phyloP scores from a whole-genome alignment of 2,888 invertebrate genomes.

The Iphiclides podalirius region DNA sequence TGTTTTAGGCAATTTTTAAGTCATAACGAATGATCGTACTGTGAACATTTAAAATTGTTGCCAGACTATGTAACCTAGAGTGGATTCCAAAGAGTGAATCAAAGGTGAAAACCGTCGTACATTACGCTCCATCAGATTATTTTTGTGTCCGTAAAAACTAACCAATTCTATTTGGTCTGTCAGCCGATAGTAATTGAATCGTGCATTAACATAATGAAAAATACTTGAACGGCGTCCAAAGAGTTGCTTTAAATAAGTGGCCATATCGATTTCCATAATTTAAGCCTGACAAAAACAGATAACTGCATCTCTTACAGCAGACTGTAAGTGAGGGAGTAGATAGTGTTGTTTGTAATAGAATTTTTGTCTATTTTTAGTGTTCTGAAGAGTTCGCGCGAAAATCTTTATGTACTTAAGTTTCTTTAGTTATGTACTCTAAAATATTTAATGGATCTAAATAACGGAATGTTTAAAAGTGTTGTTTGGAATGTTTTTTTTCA shows the following conservation, averaged over 20 bases:
- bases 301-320: slow-evolving; percentile 20
- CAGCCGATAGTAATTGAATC: slow-evolving; percentile 38
- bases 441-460: too few species aligned
- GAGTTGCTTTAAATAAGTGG: slow-evolving; percentile 44
- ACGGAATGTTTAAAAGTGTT: too few species aligned
- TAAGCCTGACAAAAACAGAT: slow-evolving; percentile 40
- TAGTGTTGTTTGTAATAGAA: slow-evolving; percentile 2
- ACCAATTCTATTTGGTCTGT: slow-evolving; percentile 34
- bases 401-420: too few species aligned
- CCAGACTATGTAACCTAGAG: too few species aligned
- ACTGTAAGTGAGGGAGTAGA: too few species aligned
- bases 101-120: neutral
- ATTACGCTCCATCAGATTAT: neutral
- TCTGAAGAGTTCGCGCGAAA: too few species aligned
- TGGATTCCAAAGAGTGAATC: neutral
- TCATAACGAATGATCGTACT: too few species aligned
- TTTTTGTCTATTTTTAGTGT: slow-evolving; percentile 18
- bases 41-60: too few species aligned
- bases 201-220: slow-evolving; percentile 53
- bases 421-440: too few species aligned
- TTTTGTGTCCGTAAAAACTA: slow-evolving; percentile 2
- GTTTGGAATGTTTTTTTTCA: too few species aligned
- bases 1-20: too few species aligned
- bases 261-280: slow-evolving; percentile 57
- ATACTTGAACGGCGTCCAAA: slow-evolving; percentile 57